Conservation (phyloP, 1,140 invertebrate genomes). For the Helicoverpa armigera region DNA sequence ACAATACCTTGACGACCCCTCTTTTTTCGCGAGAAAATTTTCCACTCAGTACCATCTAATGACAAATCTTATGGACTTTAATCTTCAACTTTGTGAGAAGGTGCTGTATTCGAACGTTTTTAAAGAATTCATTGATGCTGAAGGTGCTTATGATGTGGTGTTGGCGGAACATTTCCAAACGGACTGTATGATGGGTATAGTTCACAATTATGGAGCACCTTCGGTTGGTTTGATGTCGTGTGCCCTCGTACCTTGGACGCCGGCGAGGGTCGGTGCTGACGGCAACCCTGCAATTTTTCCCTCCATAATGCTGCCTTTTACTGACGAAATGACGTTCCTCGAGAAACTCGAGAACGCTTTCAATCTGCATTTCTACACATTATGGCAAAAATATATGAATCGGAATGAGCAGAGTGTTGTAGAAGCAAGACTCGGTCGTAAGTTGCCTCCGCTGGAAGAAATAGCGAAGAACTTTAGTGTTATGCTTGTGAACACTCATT, state of each 20-base stretch:
- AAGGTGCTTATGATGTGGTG: conserved; percentile 88
- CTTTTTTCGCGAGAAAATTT: conserved; percentile 53
- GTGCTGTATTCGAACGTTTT: conserved; percentile 79
- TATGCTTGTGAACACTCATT: conserved; percentile 62
- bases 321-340: conserved; percentile 73
- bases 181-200: conserved; percentile 89
- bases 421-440: conserved; percentile 55
- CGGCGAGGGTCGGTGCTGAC: conserved; percentile 83
- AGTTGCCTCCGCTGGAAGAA: conserved; percentile 51
- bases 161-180: conserved; percentile 89
- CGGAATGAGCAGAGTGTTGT: conserved; percentile 61
- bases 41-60: conserved; percentile 51
- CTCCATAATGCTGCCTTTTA: conserved; percentile 63
- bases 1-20: conserved; percentile 44
- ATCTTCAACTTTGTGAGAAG: conserved; percentile 58
- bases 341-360: conserved; percentile 85
- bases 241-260: conserved; percentile 86
- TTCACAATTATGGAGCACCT: conserved; percentile 87
- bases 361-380: conserved; percentile 74
- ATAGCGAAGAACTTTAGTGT: conserved; percentile 60
- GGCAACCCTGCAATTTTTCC: conserved; percentile 87
- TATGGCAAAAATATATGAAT: conserved; percentile 58
- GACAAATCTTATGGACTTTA: conserved; percentile 47
- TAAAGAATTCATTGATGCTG: conserved; percentile 75
- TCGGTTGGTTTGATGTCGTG: conserved; percentile 87